Evolutionary conservation across 2,888 invertebrate species (phyloP), one percentile per base, ranked within the genome.

Genomic region (Hololepta plana): DNA sequence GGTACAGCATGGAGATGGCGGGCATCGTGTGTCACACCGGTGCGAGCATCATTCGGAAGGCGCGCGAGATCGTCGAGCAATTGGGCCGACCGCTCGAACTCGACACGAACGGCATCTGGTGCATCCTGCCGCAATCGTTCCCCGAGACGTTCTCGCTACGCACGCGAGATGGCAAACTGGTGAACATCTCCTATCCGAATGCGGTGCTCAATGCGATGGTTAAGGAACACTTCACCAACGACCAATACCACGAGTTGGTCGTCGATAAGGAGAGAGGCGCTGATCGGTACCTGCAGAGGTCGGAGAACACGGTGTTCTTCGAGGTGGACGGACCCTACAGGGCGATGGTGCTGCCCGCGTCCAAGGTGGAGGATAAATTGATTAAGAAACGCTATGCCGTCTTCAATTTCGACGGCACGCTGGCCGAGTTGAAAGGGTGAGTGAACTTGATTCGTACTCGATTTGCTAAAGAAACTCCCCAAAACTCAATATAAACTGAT

Each of bases 1-100:
- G 98, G 98, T 88, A 91, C 58, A 95, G 95, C 36, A 98, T 98
- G 96, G 93, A 98, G 57, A 98, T 98, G 98, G 98, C 95, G 2
- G 98, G 98, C 2, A 91, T 99, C 40, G 96, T 98, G 9, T 98
- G 98, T 52, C 79, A 85, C 48, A 96, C 96, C 0, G 98, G 98
- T 2, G 93, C 95, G 1, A 76, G 85, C 45, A 96, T 99, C 37
- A 98, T 99, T 40, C 91, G 76, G 55, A 75, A 75, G 47, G 95
- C 98, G 0, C 59, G 95, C 23, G 90, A 96, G 59, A 85, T 98
- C 32, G 85, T 98, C 28, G 98, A 99, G 55, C 76, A 87, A 43
- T 63, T 79, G 23, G 90, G 93, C 1, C 64, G 96, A 1, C 96
- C 98, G 0, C 58, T 98, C 30, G 98, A 98, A 50, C 56, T 98